Percentiles rank a stretch among this genome's conserved stretches.
These are phyloP conservation scores for Andrena dorsata DNA, from an alignment of 2,888 invertebrate genomes.

Conservation along the genomic window DNA sequence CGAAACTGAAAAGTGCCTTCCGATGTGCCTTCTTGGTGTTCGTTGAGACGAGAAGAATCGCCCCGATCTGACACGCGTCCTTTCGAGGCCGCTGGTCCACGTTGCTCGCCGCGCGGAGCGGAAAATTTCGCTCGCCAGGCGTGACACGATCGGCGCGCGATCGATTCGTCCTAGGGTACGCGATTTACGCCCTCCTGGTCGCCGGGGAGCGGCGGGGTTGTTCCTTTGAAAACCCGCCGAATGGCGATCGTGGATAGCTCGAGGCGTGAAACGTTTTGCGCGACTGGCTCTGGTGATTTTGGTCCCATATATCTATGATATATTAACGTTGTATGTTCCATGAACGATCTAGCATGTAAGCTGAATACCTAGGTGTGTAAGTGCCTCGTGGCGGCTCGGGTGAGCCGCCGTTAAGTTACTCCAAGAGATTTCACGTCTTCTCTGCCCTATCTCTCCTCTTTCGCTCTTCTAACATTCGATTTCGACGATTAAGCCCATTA, in stretches of 20 bases:
- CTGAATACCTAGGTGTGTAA: slow-evolving; percentile 59
- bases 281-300: slow-evolving; percentile 89
- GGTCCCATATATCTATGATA: slow-evolving; percentile 99
- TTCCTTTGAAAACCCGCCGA: slow-evolving; percentile 32
- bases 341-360: slow-evolving; percentile 89
- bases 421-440: slow-evolving; percentile 60
- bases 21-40: slow-evolving; percentile 2
- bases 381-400: slow-evolving; percentile 74
- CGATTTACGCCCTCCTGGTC: slow-evolving; percentile 10
- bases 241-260: slow-evolving; percentile 64
- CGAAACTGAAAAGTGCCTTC: slow-evolving; percentile 50
- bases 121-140: slow-evolving; percentile 52
- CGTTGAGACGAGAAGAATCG: slow-evolving; percentile 11
- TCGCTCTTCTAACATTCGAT: neutral
- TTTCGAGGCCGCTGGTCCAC: slow-evolving; percentile 32
- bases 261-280: slow-evolving; percentile 56
- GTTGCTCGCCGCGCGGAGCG: slow-evolving; percentile 29
- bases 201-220: slow-evolving; percentile 4
- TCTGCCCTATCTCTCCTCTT: neutral
- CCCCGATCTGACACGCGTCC: slow-evolving; percentile 34
- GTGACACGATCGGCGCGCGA: slow-evolving; percentile 53
- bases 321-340: slow-evolving; percentile 97
- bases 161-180: slow-evolving; percentile 57
- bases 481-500: neutral
- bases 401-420: slow-evolving; percentile 76